Conservation (phyloP, 2,888 invertebrate species). For the Macroteleia sp. region DNA sequence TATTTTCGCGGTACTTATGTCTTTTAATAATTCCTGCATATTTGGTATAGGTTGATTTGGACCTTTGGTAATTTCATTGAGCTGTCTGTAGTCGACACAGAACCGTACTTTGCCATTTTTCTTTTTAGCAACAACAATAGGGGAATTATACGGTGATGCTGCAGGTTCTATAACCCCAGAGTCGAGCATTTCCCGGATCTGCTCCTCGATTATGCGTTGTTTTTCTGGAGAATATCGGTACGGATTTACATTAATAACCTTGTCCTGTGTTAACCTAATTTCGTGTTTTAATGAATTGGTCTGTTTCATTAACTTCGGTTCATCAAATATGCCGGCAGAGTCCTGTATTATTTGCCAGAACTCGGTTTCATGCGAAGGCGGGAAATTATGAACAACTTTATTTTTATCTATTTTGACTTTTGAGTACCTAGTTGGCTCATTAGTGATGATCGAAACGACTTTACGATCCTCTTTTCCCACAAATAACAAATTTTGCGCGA, state of each 20-base stretch:
- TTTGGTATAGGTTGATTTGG: too few relatives aligned
- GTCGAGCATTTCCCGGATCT: too few relatives aligned
- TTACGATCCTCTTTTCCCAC: background rate
- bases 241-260: background rate
- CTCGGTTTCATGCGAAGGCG: too few relatives aligned
- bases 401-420: too few relatives aligned
- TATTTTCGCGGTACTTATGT: too few relatives aligned
- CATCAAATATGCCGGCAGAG: background rate
- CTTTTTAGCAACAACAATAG: background rate
- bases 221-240: background rate
- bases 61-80: too few relatives aligned
- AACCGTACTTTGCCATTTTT: too few relatives aligned
- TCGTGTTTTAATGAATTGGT: background rate
- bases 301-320: too few relatives aligned
- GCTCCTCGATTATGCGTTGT: constrained; percentile 2
- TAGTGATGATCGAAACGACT: constrained; percentile 2
- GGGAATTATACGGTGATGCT: constrained; percentile 56
- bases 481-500: constrained; percentile 8
- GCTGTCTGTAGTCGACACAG: too few relatives aligned
- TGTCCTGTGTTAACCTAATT: background rate
- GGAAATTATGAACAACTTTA: background rate
- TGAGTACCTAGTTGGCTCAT: too few relatives aligned
- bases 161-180: constrained; percentile 60
- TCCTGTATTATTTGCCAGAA: background rate
- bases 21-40: too few relatives aligned